A percentile compares a stretch with the other conserved stretches of the same genome.
Evolutionary conservation across 64 coral and sea anemone species (phyloP).

Genomic region (Dendrophyllia cribrosa): DNA sequence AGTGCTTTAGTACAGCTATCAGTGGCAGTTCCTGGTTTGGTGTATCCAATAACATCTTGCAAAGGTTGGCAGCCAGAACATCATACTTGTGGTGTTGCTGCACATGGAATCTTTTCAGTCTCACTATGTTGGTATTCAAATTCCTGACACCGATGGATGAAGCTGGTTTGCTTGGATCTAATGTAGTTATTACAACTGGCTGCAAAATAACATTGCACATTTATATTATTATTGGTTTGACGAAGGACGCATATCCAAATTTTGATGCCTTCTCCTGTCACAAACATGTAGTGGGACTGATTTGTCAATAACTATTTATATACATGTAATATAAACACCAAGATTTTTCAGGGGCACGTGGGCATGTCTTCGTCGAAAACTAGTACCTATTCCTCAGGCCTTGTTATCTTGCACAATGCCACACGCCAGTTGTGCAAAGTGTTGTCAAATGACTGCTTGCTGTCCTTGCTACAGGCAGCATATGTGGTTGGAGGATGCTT

Average conservation of each 20-base stretch:
- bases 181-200: constrained; percentile 12
- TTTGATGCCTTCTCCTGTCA: neutral
- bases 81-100: constrained; percentile 54
- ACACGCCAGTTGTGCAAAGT: too few species aligned
- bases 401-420: too few species aligned
- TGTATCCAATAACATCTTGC: constrained; percentile 14
- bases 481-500: too few species aligned
- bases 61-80: constrained; percentile 15
- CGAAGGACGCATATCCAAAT: too few species aligned
- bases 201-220: neutral
- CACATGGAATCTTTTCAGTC: constrained; percentile 47
- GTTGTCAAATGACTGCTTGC: too few species aligned
- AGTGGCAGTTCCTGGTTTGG: constrained; percentile 45
- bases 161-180: neutral
- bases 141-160: neutral
- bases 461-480: too few species aligned
- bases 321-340: too few species aligned
- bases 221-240: neutral
- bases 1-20: neutral
- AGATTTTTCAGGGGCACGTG: too few species aligned
- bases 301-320: too few species aligned
- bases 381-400: too few species aligned
- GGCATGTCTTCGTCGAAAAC: too few species aligned
- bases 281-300: too few species aligned
- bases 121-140: constrained; percentile 30